Base-by-base conservation (phyloP, 2,797 vertebrate genomes). In the Leptodactylus fallax region DNA sequence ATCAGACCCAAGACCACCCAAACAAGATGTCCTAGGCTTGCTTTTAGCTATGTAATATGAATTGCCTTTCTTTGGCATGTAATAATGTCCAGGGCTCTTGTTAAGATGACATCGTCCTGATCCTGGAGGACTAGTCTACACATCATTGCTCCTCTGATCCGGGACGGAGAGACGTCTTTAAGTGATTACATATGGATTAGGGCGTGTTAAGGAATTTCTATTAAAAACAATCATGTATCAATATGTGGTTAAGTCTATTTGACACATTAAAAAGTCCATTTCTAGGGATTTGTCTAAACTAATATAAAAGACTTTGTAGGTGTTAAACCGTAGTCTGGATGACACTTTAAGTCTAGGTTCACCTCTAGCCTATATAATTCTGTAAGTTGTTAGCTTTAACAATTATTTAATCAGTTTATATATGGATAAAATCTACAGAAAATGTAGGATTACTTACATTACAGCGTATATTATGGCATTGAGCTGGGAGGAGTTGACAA, bases 1-100 rank as follows among this genome's bases (percentile, higher is more conserved):
- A 79, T 55, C 61, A 36, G 11, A 53, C 61, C 81, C 87, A 71
- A 85, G 81, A 88, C 81, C 87, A 85, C 81, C 72, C 87, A 84
- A 69, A 84, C 67, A 84, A 83, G 84, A 69, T 88, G 76, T 79
- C 81, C 80, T 79, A 51, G 45, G 3, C n/a, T 51, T 72, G 81
- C 36, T 84, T 88, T 56, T 78, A 78, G 71, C 72, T 23, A 79
- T 45, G 27, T 51, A 27, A 16, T 65, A 36, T 27, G 76, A 27
- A 45, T 82, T 53, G 10, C 63, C 6, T 63, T 63, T 55, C 13
- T 72, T 72, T 67, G 55, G 49, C 13, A 19, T 58, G 17, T 79
- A 83, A 60, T 49, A 55, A 79, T 79, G 87, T 87, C 79, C 87
- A 79, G 63, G 21, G 16, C 60, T 79, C 58, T 71, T 3, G 6